Evolutionary conservation across 2,888 invertebrate species (phyloP), one percentile per base, ranked within the genome.

Genomic region (Zeuzera pyrina): DNA sequence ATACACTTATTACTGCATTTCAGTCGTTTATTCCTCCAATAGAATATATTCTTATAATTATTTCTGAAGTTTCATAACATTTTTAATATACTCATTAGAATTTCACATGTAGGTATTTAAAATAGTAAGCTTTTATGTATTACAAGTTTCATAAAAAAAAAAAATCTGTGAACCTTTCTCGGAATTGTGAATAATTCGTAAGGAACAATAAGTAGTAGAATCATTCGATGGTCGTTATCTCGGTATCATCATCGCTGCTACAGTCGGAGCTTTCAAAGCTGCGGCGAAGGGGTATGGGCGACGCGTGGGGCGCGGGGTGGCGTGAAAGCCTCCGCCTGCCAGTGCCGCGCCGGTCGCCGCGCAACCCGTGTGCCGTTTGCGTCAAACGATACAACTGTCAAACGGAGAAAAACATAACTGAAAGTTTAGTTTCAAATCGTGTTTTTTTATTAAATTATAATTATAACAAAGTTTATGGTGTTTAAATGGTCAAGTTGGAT

Each of bases 161-260:
- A n/a, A n/a, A n/a, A 19, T 12, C 45, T 45, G 48, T 48, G 48
- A 49, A 49, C 49, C 52, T 60, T 66, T 72, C 64, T 60, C 36
- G 49, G 64, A 68, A 68, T 56, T 43, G 56, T 57, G 57, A 66
- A 57, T 65, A 57, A 59, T 61, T 68, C 56, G 62, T 61, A 71
- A 68, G 61, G 67, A 72, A 78, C 73, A 77, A 79, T 77, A 79
- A 77, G 76, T 79, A 76, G 72, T 65, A 64, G 65, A 77, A 71
- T 74, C 72, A 72, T 71, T 69, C 69, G 68, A 68, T 67, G 65
- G 70, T 74, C 70, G 77, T 81, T 78, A 81, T 79, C 78, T 73
- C 57, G 59, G 70, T 63, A 76, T 73, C 76, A 79, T 76, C 78
- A 74, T 73, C 74, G 69, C 68, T 65, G 66, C 63, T 57, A 61